phyloP scores from a whole-genome alignment of 2,888 invertebrate species.

The Desoria tigrina region DNA sequence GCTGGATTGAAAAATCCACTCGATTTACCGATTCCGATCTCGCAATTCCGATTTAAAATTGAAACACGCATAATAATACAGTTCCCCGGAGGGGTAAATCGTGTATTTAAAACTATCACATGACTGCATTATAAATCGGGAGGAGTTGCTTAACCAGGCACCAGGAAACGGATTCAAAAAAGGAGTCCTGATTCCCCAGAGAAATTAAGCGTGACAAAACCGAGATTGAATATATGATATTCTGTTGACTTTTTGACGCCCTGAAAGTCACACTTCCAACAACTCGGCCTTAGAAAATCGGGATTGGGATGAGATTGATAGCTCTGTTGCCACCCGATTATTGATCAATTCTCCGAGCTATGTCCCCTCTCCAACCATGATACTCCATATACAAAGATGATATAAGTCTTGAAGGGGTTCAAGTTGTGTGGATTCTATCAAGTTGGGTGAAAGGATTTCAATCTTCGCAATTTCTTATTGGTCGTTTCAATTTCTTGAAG shows the following conservation, averaged over 20 bases:
- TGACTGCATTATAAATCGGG: no score
- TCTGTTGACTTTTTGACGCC: constrained; percentile 28
- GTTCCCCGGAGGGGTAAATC: no score
- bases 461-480: background rate
- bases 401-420: background rate
- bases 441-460: background rate
- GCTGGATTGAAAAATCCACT: no score
- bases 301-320: constrained; percentile 21
- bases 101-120: no score
- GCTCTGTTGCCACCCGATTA: constrained; percentile 11
- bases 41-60: no score
- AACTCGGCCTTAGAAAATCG: background rate
- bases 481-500: constrained; percentile 6
- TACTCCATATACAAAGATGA: no score
- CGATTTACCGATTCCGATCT: no score
- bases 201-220: constrained; percentile 28
- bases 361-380: no score
- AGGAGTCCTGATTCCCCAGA: constrained; percentile 29
- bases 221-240: constrained; percentile 18
- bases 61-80: no score
- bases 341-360: constrained; percentile 3
- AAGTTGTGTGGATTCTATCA: background rate
- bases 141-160: no score
- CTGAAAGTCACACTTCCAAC: constrained; percentile 21
- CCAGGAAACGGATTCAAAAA: no score